Percentiles rank a stretch among this genome's conserved stretches.
Conservation (phyloP, 1,140 invertebrate species). For the Drosophila nebulosa region DNA sequence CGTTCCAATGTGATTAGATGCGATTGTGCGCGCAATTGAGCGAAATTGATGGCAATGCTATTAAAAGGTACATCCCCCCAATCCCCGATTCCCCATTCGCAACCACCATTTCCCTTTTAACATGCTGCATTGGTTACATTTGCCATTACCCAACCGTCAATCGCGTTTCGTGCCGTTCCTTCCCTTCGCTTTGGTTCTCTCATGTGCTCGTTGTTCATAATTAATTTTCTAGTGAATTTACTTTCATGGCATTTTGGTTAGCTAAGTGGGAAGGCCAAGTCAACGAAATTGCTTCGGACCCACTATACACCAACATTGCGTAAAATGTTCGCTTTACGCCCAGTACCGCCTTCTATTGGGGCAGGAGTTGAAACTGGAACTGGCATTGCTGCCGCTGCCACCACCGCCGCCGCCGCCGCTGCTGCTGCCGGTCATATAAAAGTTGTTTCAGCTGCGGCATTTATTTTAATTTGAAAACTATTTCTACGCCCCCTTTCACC, state of each 20-base stretch:
- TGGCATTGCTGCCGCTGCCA: background rate
- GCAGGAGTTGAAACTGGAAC: too few relatives aligned
- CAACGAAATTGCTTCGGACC: slow-evolving; percentile 8
- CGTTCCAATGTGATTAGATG: slow-evolving; percentile 75
- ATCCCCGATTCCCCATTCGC: background rate
- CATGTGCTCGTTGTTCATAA: slow-evolving; percentile 62
- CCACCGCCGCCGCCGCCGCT: too few relatives aligned
- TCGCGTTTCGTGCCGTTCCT: too few relatives aligned
- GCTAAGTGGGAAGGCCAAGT: slow-evolving; percentile 52
- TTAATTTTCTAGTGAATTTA: slow-evolving; percentile 80
- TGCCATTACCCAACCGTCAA: background rate
- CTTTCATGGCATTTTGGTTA: slow-evolving; percentile 71
- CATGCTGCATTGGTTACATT: slow-evolving; percentile 64
- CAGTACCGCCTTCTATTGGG: background rate
- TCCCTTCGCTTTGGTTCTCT: slow-evolving; percentile 10
- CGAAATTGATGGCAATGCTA: slow-evolving; percentile 77
- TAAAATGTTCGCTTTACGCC: background rate
- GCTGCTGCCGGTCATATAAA: slow-evolving; percentile 61
- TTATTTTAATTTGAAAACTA: slow-evolving; percentile 80
- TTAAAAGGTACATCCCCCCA: slow-evolving; percentile 65
- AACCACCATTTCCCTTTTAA: background rate
- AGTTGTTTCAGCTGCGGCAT: slow-evolving; percentile 73
- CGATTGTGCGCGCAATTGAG: slow-evolving; percentile 77
- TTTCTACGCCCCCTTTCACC: slow-evolving; percentile 43
- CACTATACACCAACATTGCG: background rate